Percentiles rank a stretch among this genome's conserved stretches.
phyloP scores from a whole-genome alignment of 2,113 vertebrate genomes.

The Tragelaphus buxtoni region DNA sequence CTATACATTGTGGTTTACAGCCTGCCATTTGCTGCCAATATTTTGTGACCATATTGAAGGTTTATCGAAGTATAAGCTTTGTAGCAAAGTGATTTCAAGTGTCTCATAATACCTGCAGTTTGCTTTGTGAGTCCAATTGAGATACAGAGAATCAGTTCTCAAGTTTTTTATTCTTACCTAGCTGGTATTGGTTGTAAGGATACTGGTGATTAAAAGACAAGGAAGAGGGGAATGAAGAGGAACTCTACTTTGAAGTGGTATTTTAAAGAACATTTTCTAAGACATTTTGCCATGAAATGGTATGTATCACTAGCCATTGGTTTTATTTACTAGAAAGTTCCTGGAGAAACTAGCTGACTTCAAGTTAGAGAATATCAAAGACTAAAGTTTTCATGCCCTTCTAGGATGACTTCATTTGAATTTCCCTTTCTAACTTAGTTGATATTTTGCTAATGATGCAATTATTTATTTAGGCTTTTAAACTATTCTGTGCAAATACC shows the following conservation, averaged over 20 bases:
- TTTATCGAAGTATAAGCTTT: neutral
- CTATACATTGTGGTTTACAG: no score
- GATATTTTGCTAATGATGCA: constrained; percentile 21
- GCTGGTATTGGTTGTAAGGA: neutral
- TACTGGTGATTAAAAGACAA: neutral
- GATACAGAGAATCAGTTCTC: neutral
- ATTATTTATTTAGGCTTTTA: constrained; percentile 12
- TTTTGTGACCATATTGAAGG: neutral
- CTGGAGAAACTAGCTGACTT: neutral
- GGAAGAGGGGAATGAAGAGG: neutral
- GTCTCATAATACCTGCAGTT: neutral
- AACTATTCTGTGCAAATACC: neutral
- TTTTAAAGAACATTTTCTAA: neutral
- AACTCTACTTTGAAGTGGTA: neutral
- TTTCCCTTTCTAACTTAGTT: neutral
- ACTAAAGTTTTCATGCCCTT: neutral
- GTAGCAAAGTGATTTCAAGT: neutral
- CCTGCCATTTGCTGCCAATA: neutral
- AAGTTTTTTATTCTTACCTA: neutral
- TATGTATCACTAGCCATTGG: neutral
- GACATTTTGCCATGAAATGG: neutral
- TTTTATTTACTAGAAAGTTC: neutral
- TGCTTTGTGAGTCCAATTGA: neutral
- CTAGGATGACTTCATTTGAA: neutral
- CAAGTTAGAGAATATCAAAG: neutral